These are phyloP conservation scores for Eucidaris tribuloides DNA, from an alignment of 35 echinoderm and acorn worm genomes.

Conservation along the genomic window DNA sequence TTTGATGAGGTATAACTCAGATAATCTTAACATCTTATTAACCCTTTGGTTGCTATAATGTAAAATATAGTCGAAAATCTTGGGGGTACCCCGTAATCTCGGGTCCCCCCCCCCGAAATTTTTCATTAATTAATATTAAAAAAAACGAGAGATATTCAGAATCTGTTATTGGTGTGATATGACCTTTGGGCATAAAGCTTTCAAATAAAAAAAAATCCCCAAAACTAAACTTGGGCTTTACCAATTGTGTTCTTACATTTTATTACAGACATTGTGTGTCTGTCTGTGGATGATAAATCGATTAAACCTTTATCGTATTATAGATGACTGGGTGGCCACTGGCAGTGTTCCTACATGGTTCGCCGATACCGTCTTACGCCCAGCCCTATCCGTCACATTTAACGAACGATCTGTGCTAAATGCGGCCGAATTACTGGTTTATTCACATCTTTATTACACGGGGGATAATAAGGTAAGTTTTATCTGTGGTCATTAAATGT, in stretches of 20 bases:
- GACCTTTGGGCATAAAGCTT: no score
- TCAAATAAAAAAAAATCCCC: no score
- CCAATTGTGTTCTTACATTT: neutral
- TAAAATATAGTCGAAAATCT: no score
- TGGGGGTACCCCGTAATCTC: no score
- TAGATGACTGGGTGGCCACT: constrained; percentile 50
- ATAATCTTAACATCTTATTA: no score
- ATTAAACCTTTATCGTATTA: neutral
- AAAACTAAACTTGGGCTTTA: neutral
- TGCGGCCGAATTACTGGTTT: constrained; percentile 47
- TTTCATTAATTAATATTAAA: no score
- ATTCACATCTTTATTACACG: constrained; percentile 38
- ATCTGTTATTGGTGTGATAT: no score
- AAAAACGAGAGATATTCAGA: no score
- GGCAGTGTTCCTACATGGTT: constrained; percentile 23
- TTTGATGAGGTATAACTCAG: no score
- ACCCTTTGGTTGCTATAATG: no score
- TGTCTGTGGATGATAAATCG: neutral
- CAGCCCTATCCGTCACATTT: constrained; percentile 33
- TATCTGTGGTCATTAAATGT: neutral
- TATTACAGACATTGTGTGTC: no score
- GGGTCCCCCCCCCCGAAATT: no score
- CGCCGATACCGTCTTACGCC: constrained; percentile 21
- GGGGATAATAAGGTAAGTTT: constrained; percentile 29
- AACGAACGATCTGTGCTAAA: constrained; percentile 32